These are phyloP conservation scores for Macropis europaea DNA, from an alignment of 2,888 invertebrate species.

Conservation along the genomic window DNA sequence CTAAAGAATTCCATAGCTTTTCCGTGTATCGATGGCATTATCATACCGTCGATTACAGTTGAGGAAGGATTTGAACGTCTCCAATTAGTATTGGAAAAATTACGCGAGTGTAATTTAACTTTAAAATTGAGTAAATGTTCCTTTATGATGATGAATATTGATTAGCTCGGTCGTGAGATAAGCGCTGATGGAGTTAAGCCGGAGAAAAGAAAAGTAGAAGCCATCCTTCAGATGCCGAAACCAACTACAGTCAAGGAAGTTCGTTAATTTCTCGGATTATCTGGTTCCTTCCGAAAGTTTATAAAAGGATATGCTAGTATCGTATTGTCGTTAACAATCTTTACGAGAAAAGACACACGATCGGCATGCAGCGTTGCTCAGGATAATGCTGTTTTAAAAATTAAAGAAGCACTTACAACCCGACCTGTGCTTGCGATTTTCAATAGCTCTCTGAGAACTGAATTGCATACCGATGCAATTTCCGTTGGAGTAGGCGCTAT, in stretches of 20 bases:
- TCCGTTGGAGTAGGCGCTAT: conserved; percentile 12
- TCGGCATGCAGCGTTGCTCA: not conserved
- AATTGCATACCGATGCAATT: conserved; percentile 33
- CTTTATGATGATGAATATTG: conserved; percentile 55
- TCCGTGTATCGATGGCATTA: not conserved
- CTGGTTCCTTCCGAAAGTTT: conserved; percentile 28
- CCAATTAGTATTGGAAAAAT: conserved; percentile 42
- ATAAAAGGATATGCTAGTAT: not conserved
- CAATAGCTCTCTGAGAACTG: not conserved
- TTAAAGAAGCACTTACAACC: not conserved
- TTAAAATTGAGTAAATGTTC: conserved; percentile 63
- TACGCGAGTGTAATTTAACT: conserved; percentile 58
- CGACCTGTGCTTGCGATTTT: conserved; percentile 5
- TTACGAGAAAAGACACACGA: not conserved
- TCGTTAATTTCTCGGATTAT: conserved; percentile 21
- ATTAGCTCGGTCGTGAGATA: conserved; percentile 68
- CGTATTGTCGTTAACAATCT: not conserved
- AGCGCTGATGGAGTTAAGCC: conserved; percentile 52
- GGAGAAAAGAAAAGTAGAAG: conserved; percentile 23
- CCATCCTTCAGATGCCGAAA: conserved; percentile 38
- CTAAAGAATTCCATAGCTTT: not conserved
- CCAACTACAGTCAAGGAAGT: conserved; percentile 16
- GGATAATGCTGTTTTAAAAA: too few species aligned
- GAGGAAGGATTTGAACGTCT: conserved; percentile 56
- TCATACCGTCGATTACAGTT: conserved; percentile 19